phyloP scores from a whole-genome alignment of 2,888 invertebrate genomes.

The Coelinius sp. region DNA sequence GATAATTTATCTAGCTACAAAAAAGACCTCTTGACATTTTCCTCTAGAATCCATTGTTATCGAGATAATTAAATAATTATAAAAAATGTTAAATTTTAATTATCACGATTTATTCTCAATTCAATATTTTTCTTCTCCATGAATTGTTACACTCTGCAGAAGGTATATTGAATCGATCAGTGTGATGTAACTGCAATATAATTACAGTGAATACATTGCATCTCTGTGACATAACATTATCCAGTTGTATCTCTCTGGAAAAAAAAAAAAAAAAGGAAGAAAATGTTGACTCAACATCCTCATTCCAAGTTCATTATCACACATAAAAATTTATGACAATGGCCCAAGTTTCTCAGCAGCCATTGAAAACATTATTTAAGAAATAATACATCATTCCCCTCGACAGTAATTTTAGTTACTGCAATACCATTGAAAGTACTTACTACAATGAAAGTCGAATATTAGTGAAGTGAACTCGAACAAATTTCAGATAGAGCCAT shows the following conservation, averaged over 20 bases:
- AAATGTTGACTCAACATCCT: neutral
- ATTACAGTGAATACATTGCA: neutral
- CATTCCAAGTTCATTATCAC: slow-evolving; percentile 16
- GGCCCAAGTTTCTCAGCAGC: neutral
- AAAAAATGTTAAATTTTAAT: no score
- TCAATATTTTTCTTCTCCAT: no score
- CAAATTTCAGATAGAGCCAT: neutral
- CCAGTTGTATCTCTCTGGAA: neutral
- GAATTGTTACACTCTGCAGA: neutral
- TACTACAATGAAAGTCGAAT: neutral
- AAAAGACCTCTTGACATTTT: no score
- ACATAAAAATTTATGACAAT: neutral
- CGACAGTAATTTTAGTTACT: neutral
- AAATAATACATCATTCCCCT: neutral
- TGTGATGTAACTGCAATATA: neutral
- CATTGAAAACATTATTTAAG: neutral
- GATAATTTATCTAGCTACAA: no score
- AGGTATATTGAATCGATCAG: neutral
- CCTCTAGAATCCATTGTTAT: no score
- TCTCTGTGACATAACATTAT: slow-evolving; percentile 17
- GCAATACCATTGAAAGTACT: neutral
- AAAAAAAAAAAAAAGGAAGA: no score
- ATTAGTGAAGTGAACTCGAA: neutral
- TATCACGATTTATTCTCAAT: no score
- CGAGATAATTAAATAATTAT: no score